Evolutionary conservation across 2,797 vertebrate genomes (phyloP).

Genomic region (Dipus sagitta): DNA sequence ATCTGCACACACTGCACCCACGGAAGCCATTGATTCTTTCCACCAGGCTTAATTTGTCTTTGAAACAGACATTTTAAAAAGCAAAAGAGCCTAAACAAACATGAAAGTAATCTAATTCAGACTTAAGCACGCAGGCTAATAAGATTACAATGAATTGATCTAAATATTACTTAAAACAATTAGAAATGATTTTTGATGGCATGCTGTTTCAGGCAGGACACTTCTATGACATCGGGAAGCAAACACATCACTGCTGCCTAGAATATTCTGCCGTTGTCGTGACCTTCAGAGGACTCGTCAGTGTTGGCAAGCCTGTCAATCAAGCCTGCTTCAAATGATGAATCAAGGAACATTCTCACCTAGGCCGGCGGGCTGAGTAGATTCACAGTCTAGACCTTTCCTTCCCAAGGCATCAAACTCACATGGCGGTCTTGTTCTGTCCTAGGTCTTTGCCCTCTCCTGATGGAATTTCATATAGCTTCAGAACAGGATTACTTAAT

Average conservation of each 20-base stretch:
- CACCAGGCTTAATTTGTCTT: conserved; percentile 92
- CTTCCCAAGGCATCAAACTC: conserved; percentile 24
- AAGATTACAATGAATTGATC: conserved; percentile 97
- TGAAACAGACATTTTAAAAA: conserved; percentile 92
- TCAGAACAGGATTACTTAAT: background rate
- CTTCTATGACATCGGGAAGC: conserved; percentile 85
- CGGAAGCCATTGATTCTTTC: conserved; percentile 90
- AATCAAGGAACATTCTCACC: background rate
- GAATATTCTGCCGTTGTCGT: conserved; percentile 84
- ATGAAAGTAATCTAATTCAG: conserved; percentile 94
- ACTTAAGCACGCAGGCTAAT: conserved; percentile 94
- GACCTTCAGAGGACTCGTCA: conserved; percentile 81
- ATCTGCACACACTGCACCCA: conserved; percentile 86
- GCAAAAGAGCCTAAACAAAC: conserved; percentile 93
- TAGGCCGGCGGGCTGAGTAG: background rate
- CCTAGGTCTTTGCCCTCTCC: background rate
- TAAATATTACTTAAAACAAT: conserved; percentile 96
- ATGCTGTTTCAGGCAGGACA: conserved; percentile 84
- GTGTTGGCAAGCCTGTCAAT: conserved; percentile 71
- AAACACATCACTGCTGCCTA: conserved; percentile 85
- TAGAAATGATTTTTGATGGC: conserved; percentile 95
- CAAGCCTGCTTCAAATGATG: conserved; percentile 60
- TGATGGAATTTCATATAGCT: conserved; percentile 28
- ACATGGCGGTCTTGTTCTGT: conserved; percentile 39
- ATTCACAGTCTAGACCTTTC: background rate